Evolutionary conservation across 30 jellyfish, hydroid and myxozoan species (phyloP).

Genomic region (Pseudorhiza aurosa): DNA sequence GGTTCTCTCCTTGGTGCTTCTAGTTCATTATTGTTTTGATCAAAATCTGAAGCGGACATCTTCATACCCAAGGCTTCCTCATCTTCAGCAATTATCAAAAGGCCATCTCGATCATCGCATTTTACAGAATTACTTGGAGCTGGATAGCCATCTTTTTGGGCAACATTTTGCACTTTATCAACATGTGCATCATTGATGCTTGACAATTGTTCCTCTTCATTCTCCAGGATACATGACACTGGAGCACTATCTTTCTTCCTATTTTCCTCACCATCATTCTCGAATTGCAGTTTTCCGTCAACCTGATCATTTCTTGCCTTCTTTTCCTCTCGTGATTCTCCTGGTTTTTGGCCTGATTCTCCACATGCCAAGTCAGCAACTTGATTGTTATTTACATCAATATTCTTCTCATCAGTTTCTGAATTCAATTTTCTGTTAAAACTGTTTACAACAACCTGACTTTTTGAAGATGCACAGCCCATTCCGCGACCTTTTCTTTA

Average conservation of each 20-base stretch:
- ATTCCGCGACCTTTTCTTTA: too few relatives aligned
- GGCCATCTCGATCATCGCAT: background rate
- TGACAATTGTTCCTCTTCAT: too few relatives aligned
- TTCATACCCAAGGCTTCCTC: background rate
- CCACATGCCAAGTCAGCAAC: background rate
- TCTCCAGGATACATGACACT: too few relatives aligned
- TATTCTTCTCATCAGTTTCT: background rate
- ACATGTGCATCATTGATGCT: too few relatives aligned
- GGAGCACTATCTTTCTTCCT: background rate
- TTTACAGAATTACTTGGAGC: too few relatives aligned
- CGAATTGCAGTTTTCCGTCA: too few relatives aligned
- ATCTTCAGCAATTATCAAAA: background rate
- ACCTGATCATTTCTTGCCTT: too few relatives aligned
- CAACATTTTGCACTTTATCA: too few relatives aligned
- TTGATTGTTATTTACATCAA: background rate
- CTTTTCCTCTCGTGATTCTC: background rate
- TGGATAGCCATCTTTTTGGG: too few relatives aligned
- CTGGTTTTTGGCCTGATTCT: background rate
- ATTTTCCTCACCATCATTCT: background rate
- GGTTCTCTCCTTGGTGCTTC: background rate
- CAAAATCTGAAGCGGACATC: background rate
- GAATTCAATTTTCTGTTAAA: background rate
- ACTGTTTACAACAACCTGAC: background rate
- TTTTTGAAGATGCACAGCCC: slow-evolving; percentile 47
- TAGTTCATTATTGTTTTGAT: background rate